These are phyloP conservation scores for Apamea monoglypha DNA, from an alignment of 2,888 invertebrate species.

Conservation along the genomic window DNA sequence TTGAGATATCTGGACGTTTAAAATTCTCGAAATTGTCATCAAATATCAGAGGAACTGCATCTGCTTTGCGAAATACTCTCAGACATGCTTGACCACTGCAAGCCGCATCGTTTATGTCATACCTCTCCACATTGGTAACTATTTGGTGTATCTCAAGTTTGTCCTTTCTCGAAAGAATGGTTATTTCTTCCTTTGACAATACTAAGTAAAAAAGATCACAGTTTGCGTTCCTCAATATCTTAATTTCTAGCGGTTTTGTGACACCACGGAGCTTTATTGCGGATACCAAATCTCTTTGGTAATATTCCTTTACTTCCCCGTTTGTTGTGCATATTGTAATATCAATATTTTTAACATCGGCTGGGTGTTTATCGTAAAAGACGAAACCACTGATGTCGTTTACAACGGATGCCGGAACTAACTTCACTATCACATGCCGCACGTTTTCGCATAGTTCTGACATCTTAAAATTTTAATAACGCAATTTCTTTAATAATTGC, in stretches of 20 bases:
- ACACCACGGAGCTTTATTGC: conserved; percentile 68
- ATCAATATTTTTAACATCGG: conserved; percentile 76
- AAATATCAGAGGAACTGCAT: conserved; percentile 81
- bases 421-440: conserved; percentile 70
- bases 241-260: conserved; percentile 70
- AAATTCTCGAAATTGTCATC: conserved; percentile 80
- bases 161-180: conserved; percentile 75
- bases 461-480: conserved; percentile 46
- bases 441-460: conserved; percentile 70
- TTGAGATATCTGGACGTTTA: conserved; percentile 63
- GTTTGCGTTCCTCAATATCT: conserved; percentile 76
- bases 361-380: conserved; percentile 83
- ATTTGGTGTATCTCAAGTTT: conserved; percentile 69
- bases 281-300: conserved; percentile 73
- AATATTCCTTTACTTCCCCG: conserved; percentile 82
- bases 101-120: conserved; percentile 73
- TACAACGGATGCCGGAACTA: conserved; percentile 77
- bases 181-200: conserved; percentile 70
- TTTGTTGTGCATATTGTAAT: conserved; percentile 77
- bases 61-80: conserved; percentile 76
- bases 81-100: conserved; percentile 77
- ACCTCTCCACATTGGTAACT: conserved; percentile 75
- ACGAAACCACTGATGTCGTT: conserved; percentile 78
- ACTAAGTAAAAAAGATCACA: conserved; percentile 81
- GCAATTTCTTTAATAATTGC: background rate